Percentiles rank a stretch among this genome's conserved stretches.
Evolutionary conservation across 2,113 vertebrate genomes (phyloP).

Genomic region (Blennius ocellaris): DNA sequence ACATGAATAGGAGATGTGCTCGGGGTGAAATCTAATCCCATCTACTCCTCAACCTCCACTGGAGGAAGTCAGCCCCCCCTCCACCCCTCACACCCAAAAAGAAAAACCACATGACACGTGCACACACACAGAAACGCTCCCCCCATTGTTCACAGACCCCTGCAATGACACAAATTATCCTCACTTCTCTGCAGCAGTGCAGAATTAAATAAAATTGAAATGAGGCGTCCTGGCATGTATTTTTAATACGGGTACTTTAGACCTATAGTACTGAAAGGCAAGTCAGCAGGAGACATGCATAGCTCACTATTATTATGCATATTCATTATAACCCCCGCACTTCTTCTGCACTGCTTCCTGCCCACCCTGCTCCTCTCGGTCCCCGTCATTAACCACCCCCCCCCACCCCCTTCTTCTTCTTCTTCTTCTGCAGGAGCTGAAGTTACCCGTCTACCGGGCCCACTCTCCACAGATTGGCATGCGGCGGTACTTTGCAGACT

Average conservation of each 20-base stretch:
- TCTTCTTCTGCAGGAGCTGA: slow-evolving; percentile 85
- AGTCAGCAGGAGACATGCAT: slow-evolving; percentile 41
- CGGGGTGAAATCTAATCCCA: slow-evolving; percentile 76
- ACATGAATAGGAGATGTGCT: slow-evolving; percentile 78
- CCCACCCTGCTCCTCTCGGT: slow-evolving; percentile 26
- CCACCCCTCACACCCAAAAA: slow-evolving; percentile 3
- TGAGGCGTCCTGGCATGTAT: background rate
- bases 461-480: slow-evolving; percentile 91
- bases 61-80: slow-evolving; percentile 17
- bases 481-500: slow-evolving; percentile 90
- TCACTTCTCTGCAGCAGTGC: slow-evolving; percentile 33
- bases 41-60: slow-evolving; percentile 60
- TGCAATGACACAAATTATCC: slow-evolving; percentile 70
- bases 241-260: slow-evolving; percentile 23
- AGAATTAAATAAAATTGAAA: slow-evolving; percentile 15
- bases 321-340: slow-evolving; percentile 37
- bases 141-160: slow-evolving; percentile 56
- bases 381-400: slow-evolving; percentile 4
- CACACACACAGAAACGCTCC: slow-evolving; percentile 19
- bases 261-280: slow-evolving; percentile 29
- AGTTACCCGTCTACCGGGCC: slow-evolving; percentile 88
- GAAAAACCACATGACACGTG: background rate
- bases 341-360: slow-evolving; percentile 38
- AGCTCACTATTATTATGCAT: slow-evolving; percentile 63
- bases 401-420: background rate